Conservation (phyloP, 2,888 invertebrate genomes). For the Hirtodrosophila trivittata region DNA sequence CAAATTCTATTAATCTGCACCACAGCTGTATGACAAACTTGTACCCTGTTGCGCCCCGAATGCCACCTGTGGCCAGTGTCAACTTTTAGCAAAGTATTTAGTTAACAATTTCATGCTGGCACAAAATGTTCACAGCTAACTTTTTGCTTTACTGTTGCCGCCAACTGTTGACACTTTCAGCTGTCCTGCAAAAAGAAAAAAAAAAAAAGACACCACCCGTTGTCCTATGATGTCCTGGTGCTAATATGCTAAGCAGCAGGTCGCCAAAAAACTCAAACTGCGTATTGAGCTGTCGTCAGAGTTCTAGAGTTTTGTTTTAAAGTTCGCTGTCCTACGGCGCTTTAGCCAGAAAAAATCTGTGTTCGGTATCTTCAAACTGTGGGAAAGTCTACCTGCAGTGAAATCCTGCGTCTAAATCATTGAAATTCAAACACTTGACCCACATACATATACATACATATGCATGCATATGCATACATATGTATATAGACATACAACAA, state of each 20-base stretch:
- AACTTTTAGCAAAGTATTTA: constrained; percentile 41
- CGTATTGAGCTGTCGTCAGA: constrained; percentile 46
- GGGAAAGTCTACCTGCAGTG: constrained; percentile 34
- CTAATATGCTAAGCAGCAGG: constrained; percentile 79
- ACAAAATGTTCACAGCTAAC: constrained; percentile 35
- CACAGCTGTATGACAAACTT: constrained; percentile 41
- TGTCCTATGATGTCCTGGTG: constrained; percentile 58
- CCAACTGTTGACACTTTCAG: constrained; percentile 75
- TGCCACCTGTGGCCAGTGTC: constrained; percentile 29
- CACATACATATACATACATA: not conserved
- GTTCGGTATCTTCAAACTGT: constrained; percentile 33
- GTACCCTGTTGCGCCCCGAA: constrained; percentile 4
- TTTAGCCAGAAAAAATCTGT: constrained; percentile 32
- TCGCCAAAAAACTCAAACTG: constrained; percentile 32
- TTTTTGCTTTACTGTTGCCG: constrained; percentile 26
- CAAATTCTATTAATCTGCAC: constrained; percentile 54
- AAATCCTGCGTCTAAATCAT: constrained; percentile 3
- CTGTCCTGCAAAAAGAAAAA: constrained; percentile 50
- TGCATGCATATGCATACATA: not conserved
- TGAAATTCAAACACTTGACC: constrained; percentile 5
- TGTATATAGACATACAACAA: constrained; percentile 43
- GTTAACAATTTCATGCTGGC: constrained; percentile 33
- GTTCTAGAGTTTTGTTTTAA: constrained; percentile 18
- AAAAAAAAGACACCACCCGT: constrained; percentile 43
- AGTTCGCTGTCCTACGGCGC: constrained; percentile 11